Percentiles rank a stretch among this genome's conserved stretches.
Conservation (phyloP, 2,888 invertebrate species). For the Bhutanitis thaidina region DNA sequence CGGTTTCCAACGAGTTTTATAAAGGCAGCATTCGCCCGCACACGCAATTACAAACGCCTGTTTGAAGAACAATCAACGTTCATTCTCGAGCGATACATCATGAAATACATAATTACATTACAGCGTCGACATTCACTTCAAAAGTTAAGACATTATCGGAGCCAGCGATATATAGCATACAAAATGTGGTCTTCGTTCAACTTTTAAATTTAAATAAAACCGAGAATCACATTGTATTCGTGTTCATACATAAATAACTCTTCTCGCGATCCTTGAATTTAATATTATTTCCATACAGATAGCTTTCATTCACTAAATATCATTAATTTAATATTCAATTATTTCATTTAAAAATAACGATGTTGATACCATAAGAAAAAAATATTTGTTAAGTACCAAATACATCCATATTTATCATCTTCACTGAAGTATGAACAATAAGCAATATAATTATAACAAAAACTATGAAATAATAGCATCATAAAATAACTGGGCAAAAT, state of each 20-base stretch:
- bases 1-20: constrained; percentile 77
- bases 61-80: constrained; percentile 72
- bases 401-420: too few relatives aligned
- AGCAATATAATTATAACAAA: neutral
- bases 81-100: constrained; percentile 61
- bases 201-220: constrained; percentile 37
- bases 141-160: constrained; percentile 31
- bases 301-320: too few relatives aligned
- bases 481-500: constrained; percentile 56
- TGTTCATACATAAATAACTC: constrained; percentile 52
- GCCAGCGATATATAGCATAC: constrained; percentile 40
- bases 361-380: too few relatives aligned
- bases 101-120: constrained; percentile 53
- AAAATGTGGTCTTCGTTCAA: constrained; percentile 16
- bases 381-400: too few relatives aligned
- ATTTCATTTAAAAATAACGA: neutral
- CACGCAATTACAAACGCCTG: constrained; percentile 76
- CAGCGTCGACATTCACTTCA: constrained; percentile 35
- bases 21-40: constrained; percentile 71
- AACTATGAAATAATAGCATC: constrained; percentile 26
- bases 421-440: neutral
- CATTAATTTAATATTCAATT: neutral
- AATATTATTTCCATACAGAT: constrained; percentile 30
- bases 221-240: constrained; percentile 34
- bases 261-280: constrained; percentile 52